Base-by-base conservation (phyloP, 2,888 invertebrate species). In the Himalopsyche anomala region DNA sequence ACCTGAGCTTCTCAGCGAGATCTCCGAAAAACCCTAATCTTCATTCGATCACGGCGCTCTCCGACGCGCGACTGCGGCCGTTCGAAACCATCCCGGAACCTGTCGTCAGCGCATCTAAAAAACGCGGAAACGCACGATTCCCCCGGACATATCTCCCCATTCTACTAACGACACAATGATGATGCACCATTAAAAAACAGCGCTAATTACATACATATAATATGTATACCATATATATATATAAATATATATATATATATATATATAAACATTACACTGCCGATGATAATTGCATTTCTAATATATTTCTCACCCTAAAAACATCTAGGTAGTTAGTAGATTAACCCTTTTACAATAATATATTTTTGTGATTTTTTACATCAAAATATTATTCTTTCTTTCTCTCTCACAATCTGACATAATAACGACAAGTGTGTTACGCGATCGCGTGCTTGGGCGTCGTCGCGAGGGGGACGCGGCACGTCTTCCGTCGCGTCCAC, bases 341-440 rank as follows among this genome's bases (percentile, higher is more conserved):
- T 62, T 62, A 62, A 62, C 62, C 19, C 62, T 62, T 62, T 62
- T 19, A 62, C 19, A 62, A 62, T 62, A 62, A 62, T 62, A 62
- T 62, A 62, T 62, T 62, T 62, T 28, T 62, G 62, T 28, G 62
- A 19, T 74, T 36, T 74, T 74, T 28, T 69, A 69, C 69, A 69
- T 69, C 74, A 74, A 74, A 74, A 74, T 74, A 74, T 74, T 74
- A 74, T 36, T 74, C 74, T 74, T 36, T 74, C 74, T 74, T 36
- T 36, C 74, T 74, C 74, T 74, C 36, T 74, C 74, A 69, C 28
- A 74, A 74, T 74, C 36, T 74, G 74, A 74, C 74, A 74, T 74
- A 12, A 74, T 15, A 51, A 51, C 45, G 45, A 51, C 15, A 15
- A 15, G 51, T 51, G 51, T 15, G 51, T 0, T 12, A 5, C 15